Evolutionary conservation across 2,888 invertebrate genomes (phyloP).

Genomic region (Agriopis leucophaearia): DNA sequence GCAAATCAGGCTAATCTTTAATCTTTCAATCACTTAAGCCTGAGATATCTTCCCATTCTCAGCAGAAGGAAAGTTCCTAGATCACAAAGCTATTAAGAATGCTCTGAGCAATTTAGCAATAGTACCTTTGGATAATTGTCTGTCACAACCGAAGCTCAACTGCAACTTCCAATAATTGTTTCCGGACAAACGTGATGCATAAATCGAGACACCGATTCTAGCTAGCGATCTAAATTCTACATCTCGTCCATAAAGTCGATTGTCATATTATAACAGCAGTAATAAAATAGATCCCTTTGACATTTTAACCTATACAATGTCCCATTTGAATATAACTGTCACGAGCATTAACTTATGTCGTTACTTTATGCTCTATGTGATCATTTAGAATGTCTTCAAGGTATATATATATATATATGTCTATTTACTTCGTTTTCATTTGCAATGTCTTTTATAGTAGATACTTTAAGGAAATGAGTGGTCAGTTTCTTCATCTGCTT

Average conservation of each 20-base stretch:
- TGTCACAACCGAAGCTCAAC: constrained; percentile 61
- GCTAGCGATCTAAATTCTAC: constrained; percentile 49
- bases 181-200: constrained; percentile 61
- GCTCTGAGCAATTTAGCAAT: constrained; percentile 59
- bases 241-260: constrained; percentile 57
- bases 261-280: constrained; percentile 43
- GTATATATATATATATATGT: constrained; percentile 14
- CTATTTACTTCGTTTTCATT: constrained; percentile 8
- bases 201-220: constrained; percentile 66
- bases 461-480: constrained; percentile 10
- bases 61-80: constrained; percentile 58
- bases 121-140: constrained; percentile 60
- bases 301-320: constrained; percentile 44
- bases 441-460: constrained; percentile 2
- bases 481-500: constrained; percentile 16
- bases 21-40: constrained; percentile 30
- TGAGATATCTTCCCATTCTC: constrained; percentile 33
- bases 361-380: constrained; percentile 28
- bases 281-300: constrained; percentile 68
- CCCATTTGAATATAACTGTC: constrained; percentile 47
- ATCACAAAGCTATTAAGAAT: constrained; percentile 62
- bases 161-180: constrained; percentile 62
- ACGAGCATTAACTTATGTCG: constrained; percentile 47
- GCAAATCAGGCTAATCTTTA: constrained; percentile 34
- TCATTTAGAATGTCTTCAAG: constrained; percentile 22